Evolutionary conservation across 2,113 vertebrate genomes (phyloP).

Genomic region (Gasterosteus aculeatus): DNA sequence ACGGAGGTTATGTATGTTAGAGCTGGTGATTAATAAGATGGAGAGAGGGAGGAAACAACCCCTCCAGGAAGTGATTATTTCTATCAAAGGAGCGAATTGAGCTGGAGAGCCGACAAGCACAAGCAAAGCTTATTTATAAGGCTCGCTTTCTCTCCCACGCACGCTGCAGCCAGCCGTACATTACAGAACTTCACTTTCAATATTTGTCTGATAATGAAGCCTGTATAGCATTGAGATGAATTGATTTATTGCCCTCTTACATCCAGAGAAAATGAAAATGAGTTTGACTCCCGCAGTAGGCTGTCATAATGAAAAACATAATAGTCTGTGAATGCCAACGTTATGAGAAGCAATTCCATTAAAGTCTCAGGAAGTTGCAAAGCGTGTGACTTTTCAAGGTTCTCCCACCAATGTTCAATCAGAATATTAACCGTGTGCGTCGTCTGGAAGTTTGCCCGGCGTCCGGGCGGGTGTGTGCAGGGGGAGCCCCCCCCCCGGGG

Average conservation of each 20-base stretch:
- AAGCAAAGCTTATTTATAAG: constrained; percentile 29
- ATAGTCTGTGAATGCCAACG: constrained; percentile 62
- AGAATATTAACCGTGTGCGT: constrained; percentile 51
- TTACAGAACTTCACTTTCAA: constrained; percentile 30
- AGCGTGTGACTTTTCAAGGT: constrained; percentile 70
- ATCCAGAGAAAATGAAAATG: constrained; percentile 63
- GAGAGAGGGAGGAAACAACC: constrained; percentile 5
- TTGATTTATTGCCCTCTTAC: constrained; percentile 54
- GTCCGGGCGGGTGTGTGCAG: neutral
- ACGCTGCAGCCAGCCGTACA: neutral
- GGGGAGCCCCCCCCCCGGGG: constrained; percentile 6
- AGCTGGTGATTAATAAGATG: constrained; percentile 31
- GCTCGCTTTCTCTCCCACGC: constrained; percentile 51
- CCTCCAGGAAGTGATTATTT: constrained; percentile 23
- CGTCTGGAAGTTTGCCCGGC: too few species aligned
- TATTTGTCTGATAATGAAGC: constrained; percentile 52
- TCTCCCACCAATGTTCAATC: constrained; percentile 61
- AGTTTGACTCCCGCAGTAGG: constrained; percentile 50
- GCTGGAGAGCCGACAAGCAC: constrained; percentile 27
- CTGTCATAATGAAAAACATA: constrained; percentile 69
- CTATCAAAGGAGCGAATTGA: constrained; percentile 24
- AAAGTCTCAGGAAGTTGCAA: constrained; percentile 64
- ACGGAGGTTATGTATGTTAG: constrained; percentile 9
- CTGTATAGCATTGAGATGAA: constrained; percentile 41
- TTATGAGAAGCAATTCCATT: constrained; percentile 74